Evolutionary conservation across 2,797 vertebrate genomes (phyloP).

Genomic region (Enteromius anoplus): DNA sequence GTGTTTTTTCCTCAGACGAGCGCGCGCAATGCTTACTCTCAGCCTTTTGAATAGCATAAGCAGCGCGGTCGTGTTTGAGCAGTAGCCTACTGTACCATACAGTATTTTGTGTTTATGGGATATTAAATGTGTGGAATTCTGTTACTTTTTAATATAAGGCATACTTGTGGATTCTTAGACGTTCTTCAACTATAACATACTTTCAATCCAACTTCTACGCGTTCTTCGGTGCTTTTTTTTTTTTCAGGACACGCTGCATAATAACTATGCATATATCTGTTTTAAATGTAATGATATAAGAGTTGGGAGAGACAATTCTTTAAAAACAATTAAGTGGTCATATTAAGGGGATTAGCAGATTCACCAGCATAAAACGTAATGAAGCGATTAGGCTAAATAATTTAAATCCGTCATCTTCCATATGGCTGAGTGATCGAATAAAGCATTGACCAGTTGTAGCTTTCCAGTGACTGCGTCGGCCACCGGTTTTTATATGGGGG

Average conservation of each 20-base stretch:
- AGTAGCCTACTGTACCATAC: background rate
- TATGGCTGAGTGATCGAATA: slow-evolving; percentile 77
- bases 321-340: slow-evolving; percentile 66
- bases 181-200: background rate
- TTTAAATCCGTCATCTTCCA: slow-evolving; percentile 79
- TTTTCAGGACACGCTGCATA: background rate
- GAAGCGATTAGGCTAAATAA: slow-evolving; percentile 81
- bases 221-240: background rate
- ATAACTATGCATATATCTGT: background rate
- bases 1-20: slow-evolving; percentile 90
- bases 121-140: background rate
- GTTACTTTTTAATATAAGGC: background rate
- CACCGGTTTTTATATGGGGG: slow-evolving; percentile 69
- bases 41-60: slow-evolving; percentile 53
- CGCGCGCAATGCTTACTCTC: slow-evolving; percentile 90
- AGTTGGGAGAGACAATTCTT: slow-evolving; percentile 33
- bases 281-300: slow-evolving; percentile 8
- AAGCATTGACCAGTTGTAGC: slow-evolving; percentile 63
- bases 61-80: slow-evolving; percentile 15
- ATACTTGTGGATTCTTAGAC: background rate
- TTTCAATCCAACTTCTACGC: background rate
- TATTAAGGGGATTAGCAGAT: slow-evolving; percentile 76
- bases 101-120: background rate
- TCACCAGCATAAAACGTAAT: slow-evolving; percentile 79
- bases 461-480: slow-evolving; percentile 62